Evolutionary conservation across 1,140 invertebrate species (phyloP).

Genomic region (Nasonia longicornis): DNA sequence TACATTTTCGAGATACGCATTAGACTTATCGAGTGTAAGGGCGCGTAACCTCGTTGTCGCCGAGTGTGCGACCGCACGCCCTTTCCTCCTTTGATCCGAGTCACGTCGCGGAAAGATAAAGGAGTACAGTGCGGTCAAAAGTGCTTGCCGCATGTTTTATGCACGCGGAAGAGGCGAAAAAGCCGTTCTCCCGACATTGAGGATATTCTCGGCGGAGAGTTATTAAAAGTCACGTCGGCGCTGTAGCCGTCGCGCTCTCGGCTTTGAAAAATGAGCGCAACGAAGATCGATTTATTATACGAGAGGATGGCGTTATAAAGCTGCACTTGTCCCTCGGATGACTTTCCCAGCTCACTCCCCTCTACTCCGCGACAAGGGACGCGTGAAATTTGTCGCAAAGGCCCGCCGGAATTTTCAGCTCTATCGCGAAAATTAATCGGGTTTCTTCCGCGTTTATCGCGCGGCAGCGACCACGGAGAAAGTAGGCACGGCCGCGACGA

Average conservation of each 20-base stretch:
- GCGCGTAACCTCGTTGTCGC: constrained; percentile 4
- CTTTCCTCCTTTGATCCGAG: constrained; percentile 12
- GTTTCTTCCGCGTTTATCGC: constrained; percentile 13
- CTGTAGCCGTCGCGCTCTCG: not conserved
- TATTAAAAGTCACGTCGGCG: constrained; percentile 15
- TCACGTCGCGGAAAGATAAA: constrained; percentile 17
- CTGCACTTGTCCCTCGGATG: not conserved
- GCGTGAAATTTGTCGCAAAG: constrained; percentile 23
- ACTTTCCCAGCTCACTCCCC: no score
- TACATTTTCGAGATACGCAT: constrained; percentile 55
- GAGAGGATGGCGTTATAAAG: not conserved
- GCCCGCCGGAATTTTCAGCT: not conserved
- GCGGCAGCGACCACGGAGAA: not conserved
- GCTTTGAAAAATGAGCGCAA: not conserved
- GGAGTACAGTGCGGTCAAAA: not conserved
- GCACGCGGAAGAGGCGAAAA: not conserved
- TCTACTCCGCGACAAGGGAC: not conserved
- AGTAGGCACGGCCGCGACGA: not conserved
- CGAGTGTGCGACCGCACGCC: not conserved
- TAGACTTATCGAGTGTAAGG: constrained; percentile 58
- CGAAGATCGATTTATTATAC: constrained; percentile 24
- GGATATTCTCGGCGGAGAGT: not conserved
- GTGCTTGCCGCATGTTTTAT: not conserved
- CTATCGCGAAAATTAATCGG: constrained; percentile 29
- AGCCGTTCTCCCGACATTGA: not conserved